These are phyloP conservation scores for Leptinotarsa undecemlineata DNA, from an alignment of 1,140 invertebrate genomes.

Conservation along the genomic window DNA sequence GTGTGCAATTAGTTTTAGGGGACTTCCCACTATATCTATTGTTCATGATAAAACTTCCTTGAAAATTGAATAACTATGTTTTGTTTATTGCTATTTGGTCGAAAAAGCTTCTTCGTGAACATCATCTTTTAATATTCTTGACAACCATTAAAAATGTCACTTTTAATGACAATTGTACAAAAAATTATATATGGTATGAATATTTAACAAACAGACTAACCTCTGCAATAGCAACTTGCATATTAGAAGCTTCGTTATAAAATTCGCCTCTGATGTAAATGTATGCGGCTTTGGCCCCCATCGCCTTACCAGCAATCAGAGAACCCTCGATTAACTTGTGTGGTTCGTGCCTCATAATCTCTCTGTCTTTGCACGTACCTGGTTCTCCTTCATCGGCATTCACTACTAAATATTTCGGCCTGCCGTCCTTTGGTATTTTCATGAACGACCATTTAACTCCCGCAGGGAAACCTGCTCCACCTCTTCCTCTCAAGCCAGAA, in stretches of 20 bases:
- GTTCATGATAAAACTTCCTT: too few species aligned
- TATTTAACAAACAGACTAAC: conserved; percentile 55
- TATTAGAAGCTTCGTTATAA: conserved; percentile 98
- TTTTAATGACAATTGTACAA: too few species aligned
- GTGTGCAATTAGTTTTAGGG: too few species aligned
- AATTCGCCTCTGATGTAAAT: conserved; percentile 99
- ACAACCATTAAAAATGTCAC: too few species aligned
- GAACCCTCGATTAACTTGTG: conserved; percentile 98
- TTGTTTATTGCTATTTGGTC: too few species aligned
- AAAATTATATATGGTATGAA: background rate
- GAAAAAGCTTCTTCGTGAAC: too few species aligned
- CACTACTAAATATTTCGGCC: conserved; percentile 96
- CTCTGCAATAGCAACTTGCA: conserved; percentile 98
- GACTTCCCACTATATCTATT: too few species aligned
- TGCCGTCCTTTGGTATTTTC: conserved; percentile 98
- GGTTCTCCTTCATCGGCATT: conserved; percentile 99
- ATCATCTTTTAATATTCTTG: too few species aligned
- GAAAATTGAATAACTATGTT: too few species aligned
- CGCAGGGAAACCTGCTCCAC: conserved; percentile 97
- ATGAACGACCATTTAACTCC: conserved; percentile 99
- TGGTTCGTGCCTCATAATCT: conserved; percentile 98
- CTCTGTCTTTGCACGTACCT: conserved; percentile 98
- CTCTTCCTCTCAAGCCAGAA: conserved; percentile 93
- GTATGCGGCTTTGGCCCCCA: conserved; percentile 97
- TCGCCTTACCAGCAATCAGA: conserved; percentile 90